Percentiles rank a stretch among this genome's conserved stretches.
These are phyloP conservation scores for Solenopsis fugax DNA, from an alignment of 1,140 invertebrate species.

Conservation along the genomic window DNA sequence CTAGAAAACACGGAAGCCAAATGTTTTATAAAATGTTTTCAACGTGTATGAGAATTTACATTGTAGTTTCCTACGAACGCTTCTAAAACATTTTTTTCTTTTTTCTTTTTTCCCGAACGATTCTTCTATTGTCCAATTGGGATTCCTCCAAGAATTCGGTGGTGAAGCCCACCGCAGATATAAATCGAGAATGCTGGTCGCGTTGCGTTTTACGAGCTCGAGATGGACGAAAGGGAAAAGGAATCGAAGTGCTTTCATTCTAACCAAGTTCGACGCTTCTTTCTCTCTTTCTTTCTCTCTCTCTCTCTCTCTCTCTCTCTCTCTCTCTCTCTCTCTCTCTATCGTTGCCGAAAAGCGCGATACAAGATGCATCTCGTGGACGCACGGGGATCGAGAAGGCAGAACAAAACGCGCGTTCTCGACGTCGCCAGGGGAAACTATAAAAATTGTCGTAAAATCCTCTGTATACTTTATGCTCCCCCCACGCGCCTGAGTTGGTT, in stretches of 20 bases:
- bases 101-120: not conserved
- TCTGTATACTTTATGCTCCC: conserved; percentile 29
- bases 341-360: conserved; percentile 27
- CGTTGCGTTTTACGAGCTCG: conserved; percentile 67
- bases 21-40: not conserved
- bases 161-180: conserved; percentile 23
- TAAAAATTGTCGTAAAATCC: conserved; percentile 74
- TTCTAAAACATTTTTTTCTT: not conserved
- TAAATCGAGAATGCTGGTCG: conserved; percentile 47
- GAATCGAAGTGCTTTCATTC: conserved; percentile 54
- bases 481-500: conserved; percentile 37
- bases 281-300: not conserved
- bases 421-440: conserved; percentile 58
- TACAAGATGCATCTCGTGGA: conserved; percentile 3
- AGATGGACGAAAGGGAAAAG: not conserved
- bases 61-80: not conserved
- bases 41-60: conserved; percentile 8
- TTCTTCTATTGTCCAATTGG: not conserved
- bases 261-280: conserved; percentile 32
- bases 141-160: not conserved
- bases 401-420: conserved; percentile 35
- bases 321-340: not conserved
- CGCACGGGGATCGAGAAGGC: conserved; percentile 9
- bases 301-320: not conserved
- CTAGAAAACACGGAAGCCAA: not conserved